phyloP scores from a whole-genome alignment of 2,888 invertebrate genomes.

The Pomacea canaliculata region DNA sequence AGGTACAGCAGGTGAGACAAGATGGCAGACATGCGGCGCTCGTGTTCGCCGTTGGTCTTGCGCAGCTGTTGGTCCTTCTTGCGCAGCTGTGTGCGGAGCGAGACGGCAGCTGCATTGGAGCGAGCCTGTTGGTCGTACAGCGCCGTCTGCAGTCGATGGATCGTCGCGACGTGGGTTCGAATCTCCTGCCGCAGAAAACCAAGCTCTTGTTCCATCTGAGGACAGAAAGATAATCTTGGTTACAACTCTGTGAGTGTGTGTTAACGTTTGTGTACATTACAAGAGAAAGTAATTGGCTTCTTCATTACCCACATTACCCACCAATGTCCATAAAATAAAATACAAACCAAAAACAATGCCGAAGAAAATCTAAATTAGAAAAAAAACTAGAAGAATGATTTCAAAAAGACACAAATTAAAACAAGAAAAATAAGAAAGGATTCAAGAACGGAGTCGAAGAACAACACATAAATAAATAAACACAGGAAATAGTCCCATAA shows the following conservation, averaged over 20 bases:
- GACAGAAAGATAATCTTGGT: neutral
- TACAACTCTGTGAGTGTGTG: neutral
- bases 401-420: no score
- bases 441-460: no score
- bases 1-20: conserved; percentile 53
- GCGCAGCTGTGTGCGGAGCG: conserved; percentile 47
- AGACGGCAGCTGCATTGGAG: conserved; percentile 44
- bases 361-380: no score
- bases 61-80: conserved; percentile 42
- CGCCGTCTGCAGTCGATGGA: conserved; percentile 40
- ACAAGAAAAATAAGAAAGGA: no score
- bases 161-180: conserved; percentile 25
- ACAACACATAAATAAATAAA: no score
- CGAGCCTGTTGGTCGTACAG: conserved; percentile 42
- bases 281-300: no score
- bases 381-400: no score
- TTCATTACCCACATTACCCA: no score
- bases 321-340: no score
- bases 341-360: no score
- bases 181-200: conserved; percentile 30
- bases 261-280: no score
- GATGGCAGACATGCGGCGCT: conserved; percentile 49
- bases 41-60: conserved; percentile 39
- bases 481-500: no score
- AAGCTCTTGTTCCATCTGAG: conserved; percentile 24